Base-by-base conservation (phyloP, 1,140 invertebrate species). In the Drosophila rhopaloa region DNA sequence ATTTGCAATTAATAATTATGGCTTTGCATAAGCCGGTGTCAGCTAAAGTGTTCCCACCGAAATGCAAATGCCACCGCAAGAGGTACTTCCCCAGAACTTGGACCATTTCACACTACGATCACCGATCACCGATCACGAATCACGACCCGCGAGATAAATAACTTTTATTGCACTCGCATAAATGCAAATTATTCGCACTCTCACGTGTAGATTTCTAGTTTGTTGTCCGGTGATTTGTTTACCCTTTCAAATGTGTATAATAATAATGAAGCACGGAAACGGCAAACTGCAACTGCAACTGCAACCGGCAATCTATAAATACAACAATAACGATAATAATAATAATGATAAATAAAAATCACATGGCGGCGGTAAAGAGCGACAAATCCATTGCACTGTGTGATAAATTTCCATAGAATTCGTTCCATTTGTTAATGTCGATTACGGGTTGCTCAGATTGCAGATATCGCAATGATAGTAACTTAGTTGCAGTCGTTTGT, bases 1-100 rank as follows among this genome's bases (percentile, higher is more conserved):
- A 76, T 16, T 76, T 81, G 41, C 61, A 82, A 82, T 88, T 82
- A 82, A 82, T 78, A 81, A 86, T 78, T 79, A 82, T 82, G 68
- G 48, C 62, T 76, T 76, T 66, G 76, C 76, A 74, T 70, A 57
- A 14, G 43, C 27, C 54, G 38, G 53, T 35, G 14, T 0, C 44
- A 40, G 54, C 35, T 38, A 44, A 60, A 41, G 43, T 54, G 14
- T 63, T 76, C 16, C 40, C 37, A 68, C 32, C 47, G 50, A 76
- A 63, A 86, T 86, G 82, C 82, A 67, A 85, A 73, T 73, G 41
- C 48, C 55, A 70, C 61, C 38, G 41, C 62, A 78, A 79, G 68
- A 78, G 74, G 58, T 40, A 62, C 63, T 53, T 63, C 67, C 61
- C 43, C 46, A 51, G n/a, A 48, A 48, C 54, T 38, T 32, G 5